phyloP scores from a whole-genome alignment of 1,140 invertebrate species.

The Leptinotarsa undecemlineata region DNA sequence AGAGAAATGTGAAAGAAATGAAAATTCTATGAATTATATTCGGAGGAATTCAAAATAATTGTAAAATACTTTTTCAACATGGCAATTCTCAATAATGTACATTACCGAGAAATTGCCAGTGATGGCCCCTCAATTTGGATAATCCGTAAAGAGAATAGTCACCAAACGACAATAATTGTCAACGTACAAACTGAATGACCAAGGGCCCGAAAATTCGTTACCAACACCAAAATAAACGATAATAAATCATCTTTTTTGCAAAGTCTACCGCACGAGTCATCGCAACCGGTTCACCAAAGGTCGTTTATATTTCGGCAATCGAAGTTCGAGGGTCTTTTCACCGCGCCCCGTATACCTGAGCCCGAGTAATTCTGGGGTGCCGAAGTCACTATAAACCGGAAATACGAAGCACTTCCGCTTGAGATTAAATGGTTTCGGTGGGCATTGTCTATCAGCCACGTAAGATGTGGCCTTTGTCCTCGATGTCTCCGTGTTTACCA shows the following conservation, averaged over 20 bases:
- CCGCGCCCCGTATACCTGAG: not conserved
- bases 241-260: not conserved
- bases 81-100: too few species aligned
- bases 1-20: too few species aligned
- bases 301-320: not conserved
- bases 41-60: too few species aligned
- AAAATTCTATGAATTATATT: too few species aligned
- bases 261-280: not conserved
- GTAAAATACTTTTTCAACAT: too few species aligned
- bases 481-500: not conserved
- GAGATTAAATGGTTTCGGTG: slow-evolving; percentile 5
- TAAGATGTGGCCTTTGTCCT: not conserved
- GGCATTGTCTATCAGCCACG: slow-evolving; percentile 1
- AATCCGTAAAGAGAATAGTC: too few species aligned
- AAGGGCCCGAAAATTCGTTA: slow-evolving; percentile 2
- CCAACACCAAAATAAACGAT: not conserved
- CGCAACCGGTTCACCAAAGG: not conserved
- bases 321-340: not conserved
- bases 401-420: slow-evolving; percentile 1
- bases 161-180: not conserved
- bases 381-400: slow-evolving; percentile 5
- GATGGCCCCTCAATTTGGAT: too few species aligned
- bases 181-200: not conserved
- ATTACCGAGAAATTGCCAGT: too few species aligned
- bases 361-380: slow-evolving; percentile 1